Evolutionary conservation across 30 jellyfish, hydroid and myxozoan genomes (phyloP).

Genomic region (Phacellophora camtschatica): DNA sequence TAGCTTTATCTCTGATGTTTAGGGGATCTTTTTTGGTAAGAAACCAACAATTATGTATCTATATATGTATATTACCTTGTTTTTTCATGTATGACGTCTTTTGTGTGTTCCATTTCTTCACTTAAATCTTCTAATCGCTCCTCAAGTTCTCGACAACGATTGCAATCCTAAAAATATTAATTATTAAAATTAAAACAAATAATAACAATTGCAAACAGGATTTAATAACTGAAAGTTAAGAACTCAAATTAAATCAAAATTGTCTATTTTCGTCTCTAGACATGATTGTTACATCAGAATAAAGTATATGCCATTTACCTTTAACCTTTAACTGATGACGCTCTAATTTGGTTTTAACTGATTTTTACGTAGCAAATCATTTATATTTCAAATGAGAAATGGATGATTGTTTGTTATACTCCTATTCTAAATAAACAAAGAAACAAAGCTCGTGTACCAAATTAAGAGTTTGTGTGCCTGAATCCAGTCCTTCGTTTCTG

Average conservation of each 20-base stretch:
- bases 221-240: too few relatives aligned
- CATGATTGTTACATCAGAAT: too few relatives aligned
- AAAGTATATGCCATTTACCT: too few relatives aligned
- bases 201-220: too few relatives aligned
- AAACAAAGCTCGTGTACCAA: neutral
- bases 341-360: too few relatives aligned
- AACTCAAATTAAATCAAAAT: too few relatives aligned
- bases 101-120: slow-evolving; percentile 37
- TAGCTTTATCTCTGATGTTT: neutral
- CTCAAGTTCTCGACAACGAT: slow-evolving; percentile 43
- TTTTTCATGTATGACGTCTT: slow-evolving; percentile 50
- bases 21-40: neutral
- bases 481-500: slow-evolving; percentile 33
- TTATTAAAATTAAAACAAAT: too few relatives aligned
- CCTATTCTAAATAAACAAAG: neutral
- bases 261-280: too few relatives aligned
- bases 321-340: too few relatives aligned
- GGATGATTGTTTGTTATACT: neutral
- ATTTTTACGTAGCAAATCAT: too few relatives aligned
- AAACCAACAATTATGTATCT: neutral
- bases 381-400: too few relatives aligned
- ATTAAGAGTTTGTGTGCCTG: slow-evolving; percentile 55
- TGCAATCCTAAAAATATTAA: slow-evolving; percentile 28
- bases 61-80: slow-evolving; percentile 2
- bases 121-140: slow-evolving; percentile 37